Conservation (phyloP, 2,888 invertebrate genomes). For the Ceriagrion tenellum region DNA sequence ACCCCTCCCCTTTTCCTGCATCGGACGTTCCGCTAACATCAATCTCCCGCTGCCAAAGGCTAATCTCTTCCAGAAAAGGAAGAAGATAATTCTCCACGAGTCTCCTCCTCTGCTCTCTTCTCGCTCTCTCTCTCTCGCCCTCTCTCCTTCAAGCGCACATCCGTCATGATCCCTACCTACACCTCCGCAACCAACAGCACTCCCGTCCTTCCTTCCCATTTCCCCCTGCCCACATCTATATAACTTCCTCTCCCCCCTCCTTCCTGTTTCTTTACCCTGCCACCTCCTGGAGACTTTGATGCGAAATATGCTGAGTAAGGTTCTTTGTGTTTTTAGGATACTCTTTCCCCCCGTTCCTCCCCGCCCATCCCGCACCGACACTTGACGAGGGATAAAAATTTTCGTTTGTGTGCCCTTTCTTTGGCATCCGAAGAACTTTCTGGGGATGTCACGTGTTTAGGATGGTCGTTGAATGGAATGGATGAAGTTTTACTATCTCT, state of each 20-base stretch:
- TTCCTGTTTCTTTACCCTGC: not conserved
- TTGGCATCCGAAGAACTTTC: not conserved
- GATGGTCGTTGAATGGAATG: too few species aligned
- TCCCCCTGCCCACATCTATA: not conserved
- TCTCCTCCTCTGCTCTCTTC: not conserved
- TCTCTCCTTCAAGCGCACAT: constrained; percentile 51
- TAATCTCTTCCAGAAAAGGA: constrained; percentile 59
- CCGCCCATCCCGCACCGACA: not conserved
- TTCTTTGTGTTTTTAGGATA: constrained; percentile 5
- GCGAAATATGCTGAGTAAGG: constrained; percentile 64
- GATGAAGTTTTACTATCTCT: too few species aligned
- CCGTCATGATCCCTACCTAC: constrained; percentile 47
- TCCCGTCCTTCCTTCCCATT: not conserved
- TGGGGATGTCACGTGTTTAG: not conserved
- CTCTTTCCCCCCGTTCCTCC: not conserved
- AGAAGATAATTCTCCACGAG: constrained; percentile 53
- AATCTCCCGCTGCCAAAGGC: constrained; percentile 65
- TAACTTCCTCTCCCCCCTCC: not conserved
- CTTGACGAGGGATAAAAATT: not conserved
- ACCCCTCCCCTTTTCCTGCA: constrained; percentile 9
- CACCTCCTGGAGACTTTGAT: not conserved
- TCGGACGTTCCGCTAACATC: constrained; percentile 61
- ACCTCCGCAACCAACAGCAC: too few species aligned
- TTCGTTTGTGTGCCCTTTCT: not conserved
- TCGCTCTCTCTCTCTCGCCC: not conserved